phyloP scores from a whole-genome alignment of 2,888 invertebrate species.

The Anagyrus pseudococci region DNA sequence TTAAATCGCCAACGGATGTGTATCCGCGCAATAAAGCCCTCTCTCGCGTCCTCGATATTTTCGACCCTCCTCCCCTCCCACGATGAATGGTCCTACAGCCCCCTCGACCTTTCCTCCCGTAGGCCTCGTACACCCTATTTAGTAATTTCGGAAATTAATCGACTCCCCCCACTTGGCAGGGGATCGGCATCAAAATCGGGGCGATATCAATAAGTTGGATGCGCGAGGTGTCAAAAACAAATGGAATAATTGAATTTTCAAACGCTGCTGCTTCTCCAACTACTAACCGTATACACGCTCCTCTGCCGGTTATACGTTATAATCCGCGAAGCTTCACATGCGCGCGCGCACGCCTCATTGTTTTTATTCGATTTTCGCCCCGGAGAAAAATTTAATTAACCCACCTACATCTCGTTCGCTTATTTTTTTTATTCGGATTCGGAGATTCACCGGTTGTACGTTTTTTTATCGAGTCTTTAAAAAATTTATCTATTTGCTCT shows the following conservation, averaged over 20 bases:
- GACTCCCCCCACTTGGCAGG: conserved; percentile 17
- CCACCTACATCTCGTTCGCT: background rate
- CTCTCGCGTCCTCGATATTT: too few relatives aligned
- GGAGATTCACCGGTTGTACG: too few relatives aligned
- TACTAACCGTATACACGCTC: too few relatives aligned
- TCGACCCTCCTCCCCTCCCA: background rate
- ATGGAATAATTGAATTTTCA: conserved; percentile 37
- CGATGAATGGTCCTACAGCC: conserved; percentile 33
- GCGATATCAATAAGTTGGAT: conserved; percentile 37
- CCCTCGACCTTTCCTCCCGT: conserved; percentile 7
- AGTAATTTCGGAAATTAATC: conserved; percentile 36
- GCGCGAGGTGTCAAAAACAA: conserved; percentile 32
- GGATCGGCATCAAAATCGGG: conserved; percentile 35
- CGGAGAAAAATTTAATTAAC: conserved; percentile 29
- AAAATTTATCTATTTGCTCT: too few relatives aligned
- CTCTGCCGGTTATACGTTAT: background rate
- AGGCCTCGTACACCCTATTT: conserved; percentile 27
- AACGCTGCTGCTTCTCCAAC: conserved; percentile 7
- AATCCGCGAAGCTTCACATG: background rate
- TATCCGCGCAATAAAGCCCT: background rate
- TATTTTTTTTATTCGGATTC: conserved; percentile 7
- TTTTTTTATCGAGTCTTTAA: too few relatives aligned
- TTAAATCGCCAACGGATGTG: conserved; percentile 36
- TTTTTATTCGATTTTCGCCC: conserved; percentile 21
- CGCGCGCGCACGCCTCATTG: background rate